Evolutionary conservation across 2,113 vertebrate species (phyloP).

Genomic region (Phocoena phocoena): DNA sequence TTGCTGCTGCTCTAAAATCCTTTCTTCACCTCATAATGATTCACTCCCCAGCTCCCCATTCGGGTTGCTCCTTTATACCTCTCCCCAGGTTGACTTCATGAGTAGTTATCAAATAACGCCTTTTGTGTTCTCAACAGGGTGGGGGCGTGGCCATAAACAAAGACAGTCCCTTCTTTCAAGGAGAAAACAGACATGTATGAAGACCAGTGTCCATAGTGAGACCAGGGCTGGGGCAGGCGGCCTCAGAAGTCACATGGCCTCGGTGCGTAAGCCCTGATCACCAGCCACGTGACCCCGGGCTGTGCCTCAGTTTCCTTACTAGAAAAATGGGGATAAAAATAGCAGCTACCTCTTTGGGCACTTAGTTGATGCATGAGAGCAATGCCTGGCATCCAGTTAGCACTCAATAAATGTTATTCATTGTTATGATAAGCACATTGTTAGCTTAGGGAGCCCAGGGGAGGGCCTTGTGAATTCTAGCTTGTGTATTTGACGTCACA

Average conservation of each 20-base stretch:
- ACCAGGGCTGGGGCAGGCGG: not conserved
- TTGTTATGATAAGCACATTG: too few species aligned
- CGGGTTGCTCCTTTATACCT: not conserved
- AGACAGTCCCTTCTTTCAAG: not conserved
- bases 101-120: not conserved
- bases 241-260: not conserved
- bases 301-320: not conserved
- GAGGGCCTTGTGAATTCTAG: not conserved
- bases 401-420: not conserved
- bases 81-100: not conserved
- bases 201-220: not conserved
- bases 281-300: not conserved
- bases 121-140: not conserved
- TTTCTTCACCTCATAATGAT: not conserved
- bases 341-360: not conserved
- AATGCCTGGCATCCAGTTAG: rapidly evolving
- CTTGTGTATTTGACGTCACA: not conserved
- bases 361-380: not conserved
- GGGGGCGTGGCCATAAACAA: not conserved
- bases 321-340: not conserved
- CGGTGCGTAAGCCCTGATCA: not conserved
- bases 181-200: not conserved
- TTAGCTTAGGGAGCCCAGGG: not conserved
- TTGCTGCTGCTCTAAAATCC: not conserved
- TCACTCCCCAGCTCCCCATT: not conserved